Base-by-base conservation (phyloP, 2,797 vertebrate species). In the Syngnathus rostellatus region DNA sequence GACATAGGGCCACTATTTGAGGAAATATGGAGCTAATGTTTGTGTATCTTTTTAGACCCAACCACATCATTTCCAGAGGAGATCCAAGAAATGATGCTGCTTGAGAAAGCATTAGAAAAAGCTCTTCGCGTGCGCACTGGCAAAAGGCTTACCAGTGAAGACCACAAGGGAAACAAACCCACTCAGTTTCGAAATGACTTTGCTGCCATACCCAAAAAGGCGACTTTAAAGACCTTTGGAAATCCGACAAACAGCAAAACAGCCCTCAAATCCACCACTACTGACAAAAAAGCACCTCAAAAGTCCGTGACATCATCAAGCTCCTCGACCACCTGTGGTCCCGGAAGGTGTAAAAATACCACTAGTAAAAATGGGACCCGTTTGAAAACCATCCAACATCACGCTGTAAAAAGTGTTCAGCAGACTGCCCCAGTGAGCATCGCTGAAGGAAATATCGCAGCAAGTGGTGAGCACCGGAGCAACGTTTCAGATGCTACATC, bases 41-140 rank as follows among this genome's bases (percentile, higher is more conserved):
- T 82, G 10, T 31, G 5, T 73, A 12, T 67, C 1, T 78, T 37
- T 78, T 66, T 53, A 83, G 79, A 73, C 17, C 60, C 71, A 72
- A 82, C 78, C 54, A 57, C 76, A 16, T 58, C 55, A 58, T 68
- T 68, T 64, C 63, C 78, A 6, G 73, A 68, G 66, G 89, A 91
- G 51, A 82, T 61, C 41, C 77, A 85, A 74, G 91, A 91, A 63
- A 82, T 92, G 39, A 82, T 88, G 65, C 40, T 92, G 46, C 81
- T 93, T 58, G 89, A 92, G 50, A 74, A 60, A 72, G 88, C 85
- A 14, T 72, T 93, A 70, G 77, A 90, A 74, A 91, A 86, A 75
- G 91, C 91, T 5, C 74, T 89, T 17, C 64, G 60, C 39, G 76
- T 92, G 41, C 90, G 90, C 21, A 76, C 80, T 50, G 69, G 70